Evolutionary conservation across 2,888 invertebrate genomes (phyloP).

Genomic region (Mythimna ferrago): DNA sequence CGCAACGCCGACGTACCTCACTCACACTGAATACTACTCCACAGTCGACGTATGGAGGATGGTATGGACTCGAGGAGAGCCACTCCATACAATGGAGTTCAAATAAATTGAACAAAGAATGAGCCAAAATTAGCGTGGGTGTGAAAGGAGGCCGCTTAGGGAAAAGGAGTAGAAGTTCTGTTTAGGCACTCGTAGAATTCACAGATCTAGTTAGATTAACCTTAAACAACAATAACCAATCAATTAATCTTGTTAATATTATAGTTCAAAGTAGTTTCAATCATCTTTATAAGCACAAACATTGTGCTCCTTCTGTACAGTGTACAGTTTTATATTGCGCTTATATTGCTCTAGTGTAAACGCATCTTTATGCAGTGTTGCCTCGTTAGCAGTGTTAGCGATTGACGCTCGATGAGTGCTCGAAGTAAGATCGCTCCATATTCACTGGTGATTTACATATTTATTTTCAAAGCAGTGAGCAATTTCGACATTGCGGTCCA

Average conservation of each 20-base stretch:
- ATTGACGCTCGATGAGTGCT: conserved; percentile 28
- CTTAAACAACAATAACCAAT: background rate
- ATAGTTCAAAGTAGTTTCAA: background rate
- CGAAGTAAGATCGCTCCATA: conserved; percentile 48
- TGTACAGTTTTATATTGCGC: too few species aligned
- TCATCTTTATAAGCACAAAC: background rate
- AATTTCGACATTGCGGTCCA: conserved; percentile 27
- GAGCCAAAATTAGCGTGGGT: background rate
- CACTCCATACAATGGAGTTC: conserved; percentile 10
- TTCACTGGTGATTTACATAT: conserved; percentile 31
- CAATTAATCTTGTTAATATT: background rate
- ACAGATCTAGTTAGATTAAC: background rate
- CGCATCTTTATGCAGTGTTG: conserved; percentile 37
- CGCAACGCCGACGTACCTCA: conserved; percentile 47
- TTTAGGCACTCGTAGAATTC: background rate
- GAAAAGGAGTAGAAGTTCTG: background rate
- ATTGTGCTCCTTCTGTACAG: conserved; percentile 1
- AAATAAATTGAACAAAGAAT: background rate
- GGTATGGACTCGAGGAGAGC: conserved; percentile 17
- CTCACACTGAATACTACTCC: conserved; percentile 7
- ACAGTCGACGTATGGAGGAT: background rate
- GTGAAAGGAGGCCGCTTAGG: background rate
- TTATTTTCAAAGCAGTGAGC: conserved; percentile 23
- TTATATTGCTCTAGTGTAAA: conserved; percentile 11
- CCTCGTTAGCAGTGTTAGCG: conserved; percentile 40